Conservation (phyloP, 2,113 vertebrate genomes). For the Phyllopteryx taeniolatus region DNA sequence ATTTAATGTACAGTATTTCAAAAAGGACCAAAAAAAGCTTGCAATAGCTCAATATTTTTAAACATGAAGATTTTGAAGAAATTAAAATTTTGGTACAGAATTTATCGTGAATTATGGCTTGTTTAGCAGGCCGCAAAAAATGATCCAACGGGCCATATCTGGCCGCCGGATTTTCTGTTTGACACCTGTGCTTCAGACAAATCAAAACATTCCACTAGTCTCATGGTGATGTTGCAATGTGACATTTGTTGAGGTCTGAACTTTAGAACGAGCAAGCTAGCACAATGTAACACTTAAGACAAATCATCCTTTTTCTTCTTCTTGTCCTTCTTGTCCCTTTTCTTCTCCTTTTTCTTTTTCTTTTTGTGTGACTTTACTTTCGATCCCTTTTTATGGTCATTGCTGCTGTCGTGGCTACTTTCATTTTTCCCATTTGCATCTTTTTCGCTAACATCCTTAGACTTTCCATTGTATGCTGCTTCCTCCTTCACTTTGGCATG, state of each 20-base stretch:
- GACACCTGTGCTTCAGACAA: background rate
- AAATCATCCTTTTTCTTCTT: constrained; percentile 7
- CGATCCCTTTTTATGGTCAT: background rate
- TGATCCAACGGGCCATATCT: background rate
- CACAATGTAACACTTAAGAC: background rate
- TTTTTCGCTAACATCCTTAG: constrained; percentile 3
- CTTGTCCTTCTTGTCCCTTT: constrained; percentile 33
- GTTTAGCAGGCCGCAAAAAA: background rate
- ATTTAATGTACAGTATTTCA: background rate
- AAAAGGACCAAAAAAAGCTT: background rate
- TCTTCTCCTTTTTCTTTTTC: constrained; percentile 52
- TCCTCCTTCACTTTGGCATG: constrained; percentile 9
- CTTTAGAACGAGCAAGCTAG: background rate
- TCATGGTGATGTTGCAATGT: background rate
- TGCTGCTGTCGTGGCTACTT: constrained; percentile 28
- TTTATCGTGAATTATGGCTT: no score
- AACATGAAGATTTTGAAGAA: background rate
- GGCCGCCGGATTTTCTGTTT: background rate
- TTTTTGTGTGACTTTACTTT: constrained; percentile 45
- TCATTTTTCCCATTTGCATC: background rate
- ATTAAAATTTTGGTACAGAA: background rate
- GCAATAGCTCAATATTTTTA: background rate
- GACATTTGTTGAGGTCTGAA: background rate
- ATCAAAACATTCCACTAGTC: background rate
- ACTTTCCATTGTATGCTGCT: background rate